These are phyloP conservation scores for Iselma pallidipennis DNA, from an alignment of 2,888 invertebrate genomes.

Conservation along the genomic window DNA sequence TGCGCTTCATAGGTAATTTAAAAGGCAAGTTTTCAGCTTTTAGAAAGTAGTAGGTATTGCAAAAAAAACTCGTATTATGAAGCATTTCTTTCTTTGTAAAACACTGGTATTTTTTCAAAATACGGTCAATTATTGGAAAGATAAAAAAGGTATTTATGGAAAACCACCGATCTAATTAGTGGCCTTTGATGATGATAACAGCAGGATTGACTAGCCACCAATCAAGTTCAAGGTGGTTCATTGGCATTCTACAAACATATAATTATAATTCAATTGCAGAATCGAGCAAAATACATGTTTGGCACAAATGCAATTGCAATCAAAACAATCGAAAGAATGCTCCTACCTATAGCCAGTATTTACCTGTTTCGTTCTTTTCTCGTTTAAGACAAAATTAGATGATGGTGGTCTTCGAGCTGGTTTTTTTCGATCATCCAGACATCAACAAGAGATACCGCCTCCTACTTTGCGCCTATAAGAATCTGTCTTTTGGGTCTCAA, in stretches of 20 bases:
- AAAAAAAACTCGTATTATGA: background rate
- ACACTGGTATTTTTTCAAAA: background rate
- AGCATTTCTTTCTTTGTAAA: background rate
- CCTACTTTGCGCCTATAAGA: constrained; percentile 39
- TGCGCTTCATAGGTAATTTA: too few relatives aligned
- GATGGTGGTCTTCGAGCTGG: constrained; percentile 16
- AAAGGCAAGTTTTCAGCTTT: too few relatives aligned
- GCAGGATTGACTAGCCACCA: background rate
- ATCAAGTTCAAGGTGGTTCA: constrained; percentile 51
- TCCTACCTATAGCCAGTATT: background rate
- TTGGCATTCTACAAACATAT: constrained; percentile 41
- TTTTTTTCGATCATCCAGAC: constrained; percentile 4
- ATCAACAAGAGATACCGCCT: constrained; percentile 22
- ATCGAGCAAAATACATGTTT: background rate
- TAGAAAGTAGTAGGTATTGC: too few relatives aligned
- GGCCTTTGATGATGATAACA: background rate
- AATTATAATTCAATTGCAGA: too few relatives aligned
- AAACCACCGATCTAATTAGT: background rate
- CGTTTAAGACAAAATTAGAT: constrained; percentile 13
- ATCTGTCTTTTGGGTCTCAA: constrained; percentile 33
- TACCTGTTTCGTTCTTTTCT: constrained; percentile 17
- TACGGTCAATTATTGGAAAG: background rate
- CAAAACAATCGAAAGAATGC: background rate
- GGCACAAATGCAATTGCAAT: constrained; percentile 14
- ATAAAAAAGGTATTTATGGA: background rate